A percentile compares a stretch with the other conserved stretches of the same genome.
Conservation (phyloP, 2,797 vertebrate genomes). For the Typhlichthys eigenmanni region DNA sequence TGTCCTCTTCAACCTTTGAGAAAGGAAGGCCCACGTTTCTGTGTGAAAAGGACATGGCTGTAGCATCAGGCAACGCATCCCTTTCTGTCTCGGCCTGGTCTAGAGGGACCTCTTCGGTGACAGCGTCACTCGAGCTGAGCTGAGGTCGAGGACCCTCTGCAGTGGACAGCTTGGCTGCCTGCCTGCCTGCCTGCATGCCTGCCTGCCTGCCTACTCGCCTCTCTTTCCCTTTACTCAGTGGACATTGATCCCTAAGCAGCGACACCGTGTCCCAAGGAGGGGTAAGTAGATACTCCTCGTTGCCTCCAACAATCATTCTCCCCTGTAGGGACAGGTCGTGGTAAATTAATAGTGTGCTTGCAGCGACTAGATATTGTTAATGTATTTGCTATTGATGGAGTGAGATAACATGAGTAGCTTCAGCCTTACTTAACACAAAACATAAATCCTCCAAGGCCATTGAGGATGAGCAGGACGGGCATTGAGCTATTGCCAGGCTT, state of each 20-base stretch:
- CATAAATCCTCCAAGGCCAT: constrained; percentile 82
- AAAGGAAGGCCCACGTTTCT: constrained; percentile 51
- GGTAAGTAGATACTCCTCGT: constrained; percentile 83
- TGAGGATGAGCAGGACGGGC: constrained; percentile 33
- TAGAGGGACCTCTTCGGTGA: constrained; percentile 71
- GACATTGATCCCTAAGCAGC: constrained; percentile 86
- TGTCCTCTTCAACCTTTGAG: constrained; percentile 71
- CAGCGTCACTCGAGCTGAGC: constrained; percentile 72
- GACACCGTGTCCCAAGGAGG: constrained; percentile 81
- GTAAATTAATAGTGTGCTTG: constrained; percentile 89
- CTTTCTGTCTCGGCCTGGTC: constrained; percentile 66
- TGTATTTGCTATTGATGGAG: constrained; percentile 86
- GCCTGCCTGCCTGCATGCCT: constrained; percentile 68
- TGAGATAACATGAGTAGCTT: constrained; percentile 88
- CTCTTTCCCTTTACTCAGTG: constrained; percentile 68
- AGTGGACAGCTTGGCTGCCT: constrained; percentile 29
- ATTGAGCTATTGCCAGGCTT: constrained; percentile 17
- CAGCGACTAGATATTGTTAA: constrained; percentile 88
- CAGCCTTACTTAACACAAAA: constrained; percentile 88
- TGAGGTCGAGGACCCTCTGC: constrained; percentile 37
- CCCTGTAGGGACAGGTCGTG: constrained; percentile 82
- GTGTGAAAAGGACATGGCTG: constrained; percentile 66
- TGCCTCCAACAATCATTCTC: constrained; percentile 83
- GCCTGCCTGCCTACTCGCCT: constrained; percentile 62
- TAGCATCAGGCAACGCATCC: constrained; percentile 57